Evolutionary conservation across 2,113 vertebrate species (phyloP).

Genomic region (Sebastes schlegelii): DNA sequence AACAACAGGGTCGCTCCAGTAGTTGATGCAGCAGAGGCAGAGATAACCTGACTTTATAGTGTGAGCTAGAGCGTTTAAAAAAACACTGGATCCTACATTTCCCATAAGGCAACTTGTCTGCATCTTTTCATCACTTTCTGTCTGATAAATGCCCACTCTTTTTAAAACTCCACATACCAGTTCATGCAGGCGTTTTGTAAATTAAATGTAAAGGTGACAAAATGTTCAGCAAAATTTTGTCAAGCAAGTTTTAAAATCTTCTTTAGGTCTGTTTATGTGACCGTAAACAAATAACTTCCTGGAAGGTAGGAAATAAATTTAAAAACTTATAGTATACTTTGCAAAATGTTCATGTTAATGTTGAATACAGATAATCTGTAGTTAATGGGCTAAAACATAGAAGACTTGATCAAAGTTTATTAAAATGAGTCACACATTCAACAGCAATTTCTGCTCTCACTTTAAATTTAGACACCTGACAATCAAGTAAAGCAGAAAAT

Average conservation of each 20-base stretch:
- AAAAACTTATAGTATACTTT: background rate
- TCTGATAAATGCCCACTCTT: background rate
- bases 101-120: background rate
- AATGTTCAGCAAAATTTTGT: background rate
- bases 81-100: background rate
- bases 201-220: background rate
- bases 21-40: background rate
- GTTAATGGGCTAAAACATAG: background rate
- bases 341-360: background rate
- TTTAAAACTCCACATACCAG: background rate
- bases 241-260: background rate
- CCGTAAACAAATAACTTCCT: background rate
- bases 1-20: background rate
- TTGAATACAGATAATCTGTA: background rate
- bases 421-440: background rate
- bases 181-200: background rate
- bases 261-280: background rate
- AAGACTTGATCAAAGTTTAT: background rate
- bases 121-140: background rate
- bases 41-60: background rate
- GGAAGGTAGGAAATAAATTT: background rate
- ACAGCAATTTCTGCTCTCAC: background rate
- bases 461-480: background rate
- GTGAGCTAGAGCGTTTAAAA: background rate
- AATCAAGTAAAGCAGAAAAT: slow-evolving; percentile 22